These are phyloP conservation scores for Phymorhynchus buccinoides DNA, from an alignment of 1,140 invertebrate genomes.

Conservation along the genomic window DNA sequence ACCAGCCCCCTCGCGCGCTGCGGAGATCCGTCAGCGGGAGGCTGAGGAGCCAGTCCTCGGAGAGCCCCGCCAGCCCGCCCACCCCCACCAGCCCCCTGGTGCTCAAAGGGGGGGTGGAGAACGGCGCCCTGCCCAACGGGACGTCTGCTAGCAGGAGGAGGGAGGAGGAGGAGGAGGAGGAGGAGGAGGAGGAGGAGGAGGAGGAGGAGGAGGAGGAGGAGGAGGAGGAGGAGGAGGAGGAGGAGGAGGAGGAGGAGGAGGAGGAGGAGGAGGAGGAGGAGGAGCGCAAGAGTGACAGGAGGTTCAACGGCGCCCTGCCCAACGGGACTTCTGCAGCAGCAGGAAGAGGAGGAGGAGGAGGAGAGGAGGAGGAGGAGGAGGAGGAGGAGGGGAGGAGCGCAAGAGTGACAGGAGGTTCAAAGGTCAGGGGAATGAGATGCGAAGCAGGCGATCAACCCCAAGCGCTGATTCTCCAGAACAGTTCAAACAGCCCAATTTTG, in stretches of 20 bases:
- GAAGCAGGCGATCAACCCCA: background rate
- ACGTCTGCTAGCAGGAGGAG: conserved; percentile 71
- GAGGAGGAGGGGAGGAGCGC: no score
- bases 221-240: background rate
- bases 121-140: conserved; percentile 31
- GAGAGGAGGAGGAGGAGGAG: background rate
- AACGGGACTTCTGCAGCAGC: conserved; percentile 22
- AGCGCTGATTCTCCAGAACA: background rate
- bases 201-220: conserved; percentile 42
- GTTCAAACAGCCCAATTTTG: no score
- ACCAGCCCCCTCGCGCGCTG: conserved; percentile 85
- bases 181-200: conserved; percentile 42
- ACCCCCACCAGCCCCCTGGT: conserved; percentile 6
- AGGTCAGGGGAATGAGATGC: background rate
- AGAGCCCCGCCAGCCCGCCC: conserved; percentile 29
- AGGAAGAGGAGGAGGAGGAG: background rate
- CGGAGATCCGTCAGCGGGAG: conserved; percentile 57
- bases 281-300: no score
- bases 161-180: background rate
- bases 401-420: background rate
- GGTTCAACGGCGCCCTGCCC: background rate
- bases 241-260: no score
- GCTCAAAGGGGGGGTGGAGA: conserved; percentile 24
- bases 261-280: background rate
- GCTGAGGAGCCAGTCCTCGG: conserved; percentile 34